These are phyloP conservation scores for Caenorhabditis briggsae DNA, from an alignment of 1,140 invertebrate genomes.

Conservation along the genomic window DNA sequence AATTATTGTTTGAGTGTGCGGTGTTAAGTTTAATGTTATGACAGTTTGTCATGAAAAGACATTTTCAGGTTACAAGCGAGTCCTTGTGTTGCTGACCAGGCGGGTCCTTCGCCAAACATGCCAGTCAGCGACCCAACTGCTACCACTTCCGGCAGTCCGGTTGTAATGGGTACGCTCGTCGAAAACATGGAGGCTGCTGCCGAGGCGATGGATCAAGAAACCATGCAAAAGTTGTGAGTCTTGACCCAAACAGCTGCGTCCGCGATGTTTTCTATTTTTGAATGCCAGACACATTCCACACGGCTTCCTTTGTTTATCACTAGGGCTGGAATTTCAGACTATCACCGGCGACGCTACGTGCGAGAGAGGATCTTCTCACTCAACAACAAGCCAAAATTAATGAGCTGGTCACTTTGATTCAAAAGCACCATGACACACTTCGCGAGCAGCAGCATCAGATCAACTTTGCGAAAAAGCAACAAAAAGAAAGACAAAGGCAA, in stretches of 20 bases:
- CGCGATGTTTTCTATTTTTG: neutral
- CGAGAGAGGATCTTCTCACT: constrained; percentile 36
- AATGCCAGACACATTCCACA: neutral
- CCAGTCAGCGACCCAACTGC: constrained; percentile 21
- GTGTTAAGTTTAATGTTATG: neutral
- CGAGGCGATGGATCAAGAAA: constrained; percentile 36
- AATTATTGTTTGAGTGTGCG: neutral
- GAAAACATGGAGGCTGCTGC: neutral
- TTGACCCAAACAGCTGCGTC: constrained; percentile 7
- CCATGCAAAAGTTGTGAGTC: constrained; percentile 40
- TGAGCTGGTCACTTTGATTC: constrained; percentile 41
- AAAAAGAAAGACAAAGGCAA: constrained; percentile 23
- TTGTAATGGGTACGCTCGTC: neutral
- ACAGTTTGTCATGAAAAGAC: neutral
- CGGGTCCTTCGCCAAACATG: constrained; percentile 30
- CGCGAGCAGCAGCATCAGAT: constrained; percentile 33
- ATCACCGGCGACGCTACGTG: constrained; percentile 41
- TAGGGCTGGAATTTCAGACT: neutral
- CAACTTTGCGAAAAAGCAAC: constrained; percentile 27
- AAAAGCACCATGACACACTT: constrained; percentile 25
- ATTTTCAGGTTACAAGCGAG: constrained; percentile 22
- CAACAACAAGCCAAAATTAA: constrained; percentile 42
- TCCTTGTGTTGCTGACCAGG: constrained; percentile 42
- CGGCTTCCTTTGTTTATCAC: neutral
- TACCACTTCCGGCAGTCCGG: constrained; percentile 42